Conservation (phyloP, 2,113 vertebrate species). For the Mola mola region DNA sequence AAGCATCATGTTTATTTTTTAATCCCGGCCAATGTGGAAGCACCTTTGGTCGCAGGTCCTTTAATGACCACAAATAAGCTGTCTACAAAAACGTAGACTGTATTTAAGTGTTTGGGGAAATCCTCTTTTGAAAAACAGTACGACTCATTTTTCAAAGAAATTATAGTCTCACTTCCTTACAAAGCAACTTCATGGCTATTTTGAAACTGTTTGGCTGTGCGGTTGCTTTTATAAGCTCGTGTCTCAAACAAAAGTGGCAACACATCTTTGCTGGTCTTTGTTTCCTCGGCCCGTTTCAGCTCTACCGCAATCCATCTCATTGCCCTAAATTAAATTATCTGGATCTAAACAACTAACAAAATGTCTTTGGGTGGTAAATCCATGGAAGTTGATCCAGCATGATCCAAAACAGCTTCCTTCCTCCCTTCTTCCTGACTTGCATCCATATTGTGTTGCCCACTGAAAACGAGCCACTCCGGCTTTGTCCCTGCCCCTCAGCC, state of each 20-base stretch:
- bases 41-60: too few relatives aligned
- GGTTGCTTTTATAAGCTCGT: constrained; percentile 3
- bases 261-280: background rate
- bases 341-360: background rate
- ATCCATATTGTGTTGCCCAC: too few relatives aligned
- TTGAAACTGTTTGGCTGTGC: background rate
- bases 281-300: constrained; percentile 2
- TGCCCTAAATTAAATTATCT: constrained; percentile 18
- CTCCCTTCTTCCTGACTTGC: too few relatives aligned
- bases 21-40: too few relatives aligned
- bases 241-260: background rate
- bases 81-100: background rate
- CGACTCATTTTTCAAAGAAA: constrained; percentile 27
- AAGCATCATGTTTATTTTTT: background rate
- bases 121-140: constrained; percentile 12
- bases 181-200: constrained; percentile 18
- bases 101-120: background rate
- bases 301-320: constrained; percentile 8
- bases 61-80: background rate
- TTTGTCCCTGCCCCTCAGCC: too few relatives aligned
- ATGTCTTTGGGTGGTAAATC: background rate
- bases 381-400: background rate
- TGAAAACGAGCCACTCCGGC: too few relatives aligned
- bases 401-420: too few relatives aligned
- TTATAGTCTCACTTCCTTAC: constrained; percentile 34